Base-by-base conservation (phyloP, 1,140 invertebrate species). In the Nylanderia fulva region DNA sequence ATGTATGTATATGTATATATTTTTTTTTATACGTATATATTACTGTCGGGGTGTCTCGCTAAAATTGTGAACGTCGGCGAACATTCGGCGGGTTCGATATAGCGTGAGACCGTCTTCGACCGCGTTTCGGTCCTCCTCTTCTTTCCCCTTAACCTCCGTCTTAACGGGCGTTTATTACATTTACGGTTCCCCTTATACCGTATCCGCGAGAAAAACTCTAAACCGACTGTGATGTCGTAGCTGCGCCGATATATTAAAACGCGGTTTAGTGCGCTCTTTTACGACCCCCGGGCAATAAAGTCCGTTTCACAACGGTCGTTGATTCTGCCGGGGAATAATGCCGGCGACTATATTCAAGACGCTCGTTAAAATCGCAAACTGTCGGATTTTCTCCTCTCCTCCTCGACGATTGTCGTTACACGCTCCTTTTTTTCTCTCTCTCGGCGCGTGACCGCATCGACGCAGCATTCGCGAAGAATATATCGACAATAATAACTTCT, bases 281-380 rank as follows among this genome's bases (percentile, higher is more conserved):
- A 91, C 85, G 88, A 89, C 68, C 82, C 39, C 75, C 89, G 54
- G 56, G 87, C 71, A 86, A 87, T 92, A 91, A 92, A 92, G 86
- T 61, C 75, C 84, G 87, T 88, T 89, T 89, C 72, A 90, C 85
- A 86, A 77, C 88, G 86, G 84, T 89, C 86, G 89, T 90, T 90
- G 80, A 83, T 86, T 86, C 68, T 63, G 77, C 42, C 48, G 64
- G 60, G 60, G 72, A 85, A 87, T 83, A 88, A 89, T 72, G 71
- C 27, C 27, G 71, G 48, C 66, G 68, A 85, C 88, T 86, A 79
- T 88, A 88, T 88, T 85, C 91, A 68, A 88, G 61, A 85, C 77
- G 86, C 87, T 92, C 90, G 90, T 91, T 90, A 90, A 91, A 90
- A 88, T 87, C 75, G 85, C 87, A 39, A 77, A 68, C 63, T 68